These are phyloP conservation scores for Bubo scandiacus DNA, from an alignment of 2,113 vertebrate species.

Conservation along the genomic window DNA sequence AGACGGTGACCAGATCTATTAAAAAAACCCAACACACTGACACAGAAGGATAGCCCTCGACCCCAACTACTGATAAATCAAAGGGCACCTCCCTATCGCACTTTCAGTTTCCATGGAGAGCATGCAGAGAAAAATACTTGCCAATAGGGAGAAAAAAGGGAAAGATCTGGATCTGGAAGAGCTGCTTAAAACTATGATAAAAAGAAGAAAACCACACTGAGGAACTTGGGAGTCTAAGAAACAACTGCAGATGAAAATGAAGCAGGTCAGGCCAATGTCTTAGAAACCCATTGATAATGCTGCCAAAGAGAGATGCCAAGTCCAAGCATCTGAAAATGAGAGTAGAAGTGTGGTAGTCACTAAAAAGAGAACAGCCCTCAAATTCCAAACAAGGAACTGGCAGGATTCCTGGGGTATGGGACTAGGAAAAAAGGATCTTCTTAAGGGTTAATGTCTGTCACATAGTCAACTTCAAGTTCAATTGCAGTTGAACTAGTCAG, in stretches of 20 bases:
- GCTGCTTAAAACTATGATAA: not conserved
- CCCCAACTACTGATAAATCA: not conserved
- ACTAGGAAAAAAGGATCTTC: not conserved
- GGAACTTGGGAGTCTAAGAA: not conserved
- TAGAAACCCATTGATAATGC: not conserved
- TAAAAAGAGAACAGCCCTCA: not conserved
- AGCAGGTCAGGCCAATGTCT: not conserved
- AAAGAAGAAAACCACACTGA: not conserved
- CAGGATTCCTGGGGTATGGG: not conserved
- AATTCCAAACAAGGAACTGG: not conserved
- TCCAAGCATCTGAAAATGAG: not conserved
- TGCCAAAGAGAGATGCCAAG: not conserved
- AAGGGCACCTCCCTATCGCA: not conserved
- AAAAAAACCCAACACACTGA: not conserved
- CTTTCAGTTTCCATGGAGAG: not conserved
- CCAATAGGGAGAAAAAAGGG: not conserved
- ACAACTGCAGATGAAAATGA: not conserved
- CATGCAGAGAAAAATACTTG: not conserved
- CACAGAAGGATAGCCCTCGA: not conserved
- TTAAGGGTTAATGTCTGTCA: not conserved
- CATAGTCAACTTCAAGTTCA: slow-evolving; percentile 15
- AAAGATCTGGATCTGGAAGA: not conserved
- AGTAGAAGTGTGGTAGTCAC: not conserved
- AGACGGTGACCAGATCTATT: not conserved
- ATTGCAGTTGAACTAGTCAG: not conserved